These are phyloP conservation scores for Regulus satrapa DNA, from an alignment of 2,113 vertebrate genomes.

Conservation along the genomic window DNA sequence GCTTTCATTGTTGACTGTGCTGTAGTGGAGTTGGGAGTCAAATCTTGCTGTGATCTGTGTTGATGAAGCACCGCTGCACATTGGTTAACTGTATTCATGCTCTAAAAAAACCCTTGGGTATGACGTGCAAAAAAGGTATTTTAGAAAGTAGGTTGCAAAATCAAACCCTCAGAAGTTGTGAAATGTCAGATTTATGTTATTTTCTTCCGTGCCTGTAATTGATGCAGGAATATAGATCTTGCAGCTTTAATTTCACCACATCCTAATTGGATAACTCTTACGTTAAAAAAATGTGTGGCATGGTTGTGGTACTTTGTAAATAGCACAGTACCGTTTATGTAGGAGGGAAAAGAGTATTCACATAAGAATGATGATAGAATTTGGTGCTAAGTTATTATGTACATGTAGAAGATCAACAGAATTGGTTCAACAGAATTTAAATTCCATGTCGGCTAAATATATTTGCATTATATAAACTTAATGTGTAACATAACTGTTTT, in stretches of 20 bases:
- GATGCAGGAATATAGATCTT: background rate
- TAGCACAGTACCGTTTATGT: background rate
- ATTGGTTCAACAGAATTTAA: conserved; percentile 11
- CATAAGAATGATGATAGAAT: background rate
- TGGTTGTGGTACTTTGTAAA: background rate
- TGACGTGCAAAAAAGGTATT: background rate
- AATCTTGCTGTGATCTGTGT: background rate
- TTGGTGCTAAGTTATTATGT: background rate
- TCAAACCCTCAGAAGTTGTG: background rate
- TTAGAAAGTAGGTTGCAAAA: conserved; percentile 34
- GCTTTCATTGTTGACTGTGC: background rate
- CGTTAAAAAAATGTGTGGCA: background rate
- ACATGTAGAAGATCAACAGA: background rate
- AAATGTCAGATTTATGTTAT: conserved; percentile 11
- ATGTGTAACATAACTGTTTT: background rate
- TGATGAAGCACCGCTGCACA: background rate
- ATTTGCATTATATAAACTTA: conserved; percentile 7
- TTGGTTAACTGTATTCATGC: background rate
- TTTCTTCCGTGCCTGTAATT: background rate
- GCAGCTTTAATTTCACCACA: background rate
- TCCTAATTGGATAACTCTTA: background rate
- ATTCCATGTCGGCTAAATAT: background rate
- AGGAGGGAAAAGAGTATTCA: background rate
- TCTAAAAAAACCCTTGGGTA: background rate
- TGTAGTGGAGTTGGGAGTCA: background rate